These are phyloP conservation scores for Noctuana brunneofusca DNA, from an alignment of 2,888 invertebrate genomes.

Conservation along the genomic window DNA sequence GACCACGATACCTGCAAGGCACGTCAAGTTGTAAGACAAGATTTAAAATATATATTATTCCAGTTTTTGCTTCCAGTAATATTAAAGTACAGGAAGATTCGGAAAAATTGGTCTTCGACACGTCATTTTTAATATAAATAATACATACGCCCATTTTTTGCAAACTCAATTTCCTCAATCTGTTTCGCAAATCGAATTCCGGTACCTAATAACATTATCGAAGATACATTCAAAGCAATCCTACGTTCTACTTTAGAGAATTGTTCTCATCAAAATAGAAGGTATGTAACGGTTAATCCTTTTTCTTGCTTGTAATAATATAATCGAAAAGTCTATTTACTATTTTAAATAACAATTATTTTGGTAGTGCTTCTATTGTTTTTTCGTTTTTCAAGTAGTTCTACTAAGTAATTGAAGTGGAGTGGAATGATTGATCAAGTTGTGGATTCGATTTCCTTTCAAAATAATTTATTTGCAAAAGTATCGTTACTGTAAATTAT, in stretches of 20 bases:
- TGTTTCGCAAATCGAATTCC: conserved; percentile 71
- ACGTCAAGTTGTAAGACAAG: not conserved
- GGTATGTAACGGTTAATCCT: conserved; percentile 30
- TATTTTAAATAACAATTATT: conserved; percentile 5
- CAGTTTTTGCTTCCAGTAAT: conserved; percentile 12
- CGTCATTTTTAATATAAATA: conserved; percentile 57
- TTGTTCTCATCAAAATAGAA: conserved; percentile 33
- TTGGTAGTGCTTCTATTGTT: conserved; percentile 1
- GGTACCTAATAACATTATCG: conserved; percentile 39
- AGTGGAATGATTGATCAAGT: too few relatives aligned
- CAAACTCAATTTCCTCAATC: conserved; percentile 64
- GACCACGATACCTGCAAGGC: not conserved
- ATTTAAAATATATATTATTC: not conserved
- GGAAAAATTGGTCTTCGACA: conserved; percentile 37
- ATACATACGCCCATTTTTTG: conserved; percentile 58
- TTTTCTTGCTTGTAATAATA: conserved; percentile 19
- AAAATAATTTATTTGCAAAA: too few relatives aligned
- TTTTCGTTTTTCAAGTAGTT: not conserved
- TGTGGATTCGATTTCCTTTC: conserved; percentile 1
- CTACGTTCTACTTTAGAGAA: conserved; percentile 32
- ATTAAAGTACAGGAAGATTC: conserved; percentile 15
- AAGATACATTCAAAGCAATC: conserved; percentile 30
- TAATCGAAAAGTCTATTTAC: not conserved
- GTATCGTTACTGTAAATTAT: too few relatives aligned
- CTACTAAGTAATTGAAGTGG: not conserved